phyloP scores from a whole-genome alignment of 2,888 invertebrate species.

The Andricus quercusramuli region DNA sequence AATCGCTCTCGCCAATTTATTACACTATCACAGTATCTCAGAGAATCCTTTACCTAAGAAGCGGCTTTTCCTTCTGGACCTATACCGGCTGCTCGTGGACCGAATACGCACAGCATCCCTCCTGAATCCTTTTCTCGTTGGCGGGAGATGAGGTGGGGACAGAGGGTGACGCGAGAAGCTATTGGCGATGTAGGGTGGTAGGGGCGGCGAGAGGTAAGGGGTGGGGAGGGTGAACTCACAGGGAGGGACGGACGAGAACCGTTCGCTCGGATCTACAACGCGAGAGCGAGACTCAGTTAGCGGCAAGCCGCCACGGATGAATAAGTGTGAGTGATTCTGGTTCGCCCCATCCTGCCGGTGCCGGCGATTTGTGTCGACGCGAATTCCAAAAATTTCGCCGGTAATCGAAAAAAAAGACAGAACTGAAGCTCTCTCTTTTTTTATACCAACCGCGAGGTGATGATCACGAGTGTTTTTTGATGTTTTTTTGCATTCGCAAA shows the following conservation, averaged over 20 bases:
- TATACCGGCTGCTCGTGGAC: slow-evolving; percentile 51
- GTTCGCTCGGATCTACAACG: slow-evolving; percentile 66
- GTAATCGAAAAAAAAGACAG: neutral
- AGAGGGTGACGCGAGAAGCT: slow-evolving; percentile 52
- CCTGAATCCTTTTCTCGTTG: slow-evolving; percentile 52
- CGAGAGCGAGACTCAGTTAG: slow-evolving; percentile 73
- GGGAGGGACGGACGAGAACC: slow-evolving; percentile 68
- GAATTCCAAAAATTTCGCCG: slow-evolving; percentile 16
- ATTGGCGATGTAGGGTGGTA: slow-evolving; percentile 56
- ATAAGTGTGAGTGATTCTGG: slow-evolving; percentile 48
- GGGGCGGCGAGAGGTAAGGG: slow-evolving; percentile 51
- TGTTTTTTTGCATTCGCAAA: neutral
- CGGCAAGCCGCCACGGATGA: slow-evolving; percentile 74
- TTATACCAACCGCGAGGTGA: neutral
- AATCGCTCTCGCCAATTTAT: neutral
- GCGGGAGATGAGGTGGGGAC: slow-evolving; percentile 52
- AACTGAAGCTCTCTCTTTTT: neutral
- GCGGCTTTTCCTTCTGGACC: slow-evolving; percentile 47
- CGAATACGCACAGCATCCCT: slow-evolving; percentile 54
- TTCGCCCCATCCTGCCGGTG: slow-evolving; percentile 1
- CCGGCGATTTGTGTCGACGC: slow-evolving; percentile 42
- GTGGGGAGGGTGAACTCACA: slow-evolving; percentile 55
- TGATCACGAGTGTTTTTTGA: slow-evolving; percentile 4
- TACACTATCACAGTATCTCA: neutral
- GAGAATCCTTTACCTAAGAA: neutral